A percentile compares a stretch with the other conserved stretches of the same genome.
Conservation (phyloP, 2,113 vertebrate genomes). For the Pavo muticus region DNA sequence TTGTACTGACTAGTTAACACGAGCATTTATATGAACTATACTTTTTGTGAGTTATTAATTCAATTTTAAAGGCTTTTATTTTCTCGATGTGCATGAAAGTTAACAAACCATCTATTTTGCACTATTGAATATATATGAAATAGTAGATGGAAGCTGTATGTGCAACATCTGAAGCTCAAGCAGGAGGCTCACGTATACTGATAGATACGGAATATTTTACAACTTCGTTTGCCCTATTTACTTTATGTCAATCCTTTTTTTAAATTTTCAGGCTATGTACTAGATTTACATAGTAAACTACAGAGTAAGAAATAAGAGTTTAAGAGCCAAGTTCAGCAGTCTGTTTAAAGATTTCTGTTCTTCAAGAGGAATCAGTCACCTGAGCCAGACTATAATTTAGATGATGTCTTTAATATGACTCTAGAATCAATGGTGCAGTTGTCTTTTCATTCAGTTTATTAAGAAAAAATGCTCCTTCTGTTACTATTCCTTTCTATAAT, state of each 20-base stretch:
- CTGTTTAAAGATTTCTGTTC: neutral
- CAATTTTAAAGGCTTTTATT: neutral
- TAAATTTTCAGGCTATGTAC: neutral
- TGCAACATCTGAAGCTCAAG: neutral
- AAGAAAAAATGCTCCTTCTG: neutral
- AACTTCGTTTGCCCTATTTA: neutral
- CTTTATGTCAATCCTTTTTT: neutral
- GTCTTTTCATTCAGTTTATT: neutral
- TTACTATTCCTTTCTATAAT: neutral
- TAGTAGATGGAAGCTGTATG: neutral
- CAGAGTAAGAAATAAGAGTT: neutral
- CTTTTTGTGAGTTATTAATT: neutral
- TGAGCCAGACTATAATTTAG: neutral
- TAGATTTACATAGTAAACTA: neutral
- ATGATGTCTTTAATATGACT: neutral
- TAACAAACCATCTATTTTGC: neutral
- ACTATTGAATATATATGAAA: neutral
- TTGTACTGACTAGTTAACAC: neutral
- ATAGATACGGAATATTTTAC: neutral
- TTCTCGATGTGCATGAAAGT: neutral
- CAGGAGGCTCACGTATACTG: neutral
- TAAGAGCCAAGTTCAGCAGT: neutral
- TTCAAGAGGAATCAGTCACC: neutral
- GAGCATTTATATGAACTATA: neutral
- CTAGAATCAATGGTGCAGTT: neutral